Conservation (phyloP, 2,113 vertebrate species). For the Otis tarda region DNA sequence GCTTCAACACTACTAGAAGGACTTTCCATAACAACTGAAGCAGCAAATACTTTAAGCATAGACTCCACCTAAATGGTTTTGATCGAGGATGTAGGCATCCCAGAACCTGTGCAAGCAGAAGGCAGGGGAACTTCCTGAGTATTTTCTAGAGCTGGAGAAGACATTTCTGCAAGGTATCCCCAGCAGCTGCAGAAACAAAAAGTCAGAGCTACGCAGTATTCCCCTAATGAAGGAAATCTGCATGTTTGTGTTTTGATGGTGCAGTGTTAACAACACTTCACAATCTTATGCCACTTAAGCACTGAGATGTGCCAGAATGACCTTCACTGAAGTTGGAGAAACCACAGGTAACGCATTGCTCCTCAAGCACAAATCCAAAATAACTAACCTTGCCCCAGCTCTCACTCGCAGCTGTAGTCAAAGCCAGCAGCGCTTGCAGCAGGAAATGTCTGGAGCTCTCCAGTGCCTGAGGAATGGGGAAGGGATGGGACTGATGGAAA, state of each 20-base stretch:
- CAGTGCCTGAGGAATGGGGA: neutral
- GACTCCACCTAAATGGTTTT: neutral
- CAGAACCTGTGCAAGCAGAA: neutral
- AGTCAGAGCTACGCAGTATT: neutral
- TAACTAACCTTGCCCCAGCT: neutral
- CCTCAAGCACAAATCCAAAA: neutral
- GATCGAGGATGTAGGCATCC: neutral
- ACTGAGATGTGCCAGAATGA: neutral
- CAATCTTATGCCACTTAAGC: neutral
- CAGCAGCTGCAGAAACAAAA: neutral
- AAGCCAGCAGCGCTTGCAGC: neutral
- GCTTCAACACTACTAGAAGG: neutral
- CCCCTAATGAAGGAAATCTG: neutral
- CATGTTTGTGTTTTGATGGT: fast-evolving
- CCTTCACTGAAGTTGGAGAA: neutral
- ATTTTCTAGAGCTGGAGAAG: neutral
- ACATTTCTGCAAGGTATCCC: neutral
- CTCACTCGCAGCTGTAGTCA: neutral
- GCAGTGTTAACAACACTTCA: neutral
- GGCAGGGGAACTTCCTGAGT: neutral
- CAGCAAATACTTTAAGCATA: neutral
- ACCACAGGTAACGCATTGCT: neutral
- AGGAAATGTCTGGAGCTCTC: neutral
- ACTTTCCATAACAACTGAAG: neutral
- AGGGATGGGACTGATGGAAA: neutral